Evolutionary conservation across 2,888 invertebrate genomes (phyloP), one percentile per base, ranked within the genome.

Genomic region (Hyposoter dolosus): DNA sequence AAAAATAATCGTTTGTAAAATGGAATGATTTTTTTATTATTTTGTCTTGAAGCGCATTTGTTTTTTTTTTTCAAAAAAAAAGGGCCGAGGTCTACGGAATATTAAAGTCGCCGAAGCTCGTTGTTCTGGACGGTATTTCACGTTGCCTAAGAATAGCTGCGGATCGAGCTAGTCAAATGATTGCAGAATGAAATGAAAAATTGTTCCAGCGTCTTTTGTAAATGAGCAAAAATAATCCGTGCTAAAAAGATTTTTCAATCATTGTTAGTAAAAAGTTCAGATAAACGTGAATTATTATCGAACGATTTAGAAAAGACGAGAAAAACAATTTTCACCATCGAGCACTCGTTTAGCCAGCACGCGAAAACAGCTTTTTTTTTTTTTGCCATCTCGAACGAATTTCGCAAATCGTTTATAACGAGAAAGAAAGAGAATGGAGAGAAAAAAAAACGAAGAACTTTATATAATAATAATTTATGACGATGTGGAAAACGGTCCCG

Each of bases 381-480:
- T 6, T 35, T 35, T 28, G 28, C 45, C 75, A 74, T 74, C 56
- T 56, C 60, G 74, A 74, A 60, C 60, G 23, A 43, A 74, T 17
- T 60, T 75, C 45, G 45, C n/a, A 28, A 43, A 28, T 75, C 28
- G 45, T 75, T 40, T 75, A 60, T 32, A 9, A 75, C 60, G 28
- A n/a, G 12, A 43, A 45, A 60, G 35, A 45, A 60, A 45, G 15
- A 74, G 23, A 17, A 43, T 17, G 19, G 28, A 60, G 12, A 35
- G 7, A 7, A 43, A 56, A 35, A 3, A 32, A 10, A 4, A 40
- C n/a, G 28, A 63, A 63, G 45, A 47, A 74, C 45, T 71, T 71
- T 63, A 71, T 32, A 45, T 82, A 56, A 45, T 82, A 80, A 77
- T 85, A 47, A 85, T 85, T 85, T 83, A 83, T 85, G 50, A 50